Conservation (phyloP, 2,888 invertebrate species). For the Heteropelma amictum region DNA sequence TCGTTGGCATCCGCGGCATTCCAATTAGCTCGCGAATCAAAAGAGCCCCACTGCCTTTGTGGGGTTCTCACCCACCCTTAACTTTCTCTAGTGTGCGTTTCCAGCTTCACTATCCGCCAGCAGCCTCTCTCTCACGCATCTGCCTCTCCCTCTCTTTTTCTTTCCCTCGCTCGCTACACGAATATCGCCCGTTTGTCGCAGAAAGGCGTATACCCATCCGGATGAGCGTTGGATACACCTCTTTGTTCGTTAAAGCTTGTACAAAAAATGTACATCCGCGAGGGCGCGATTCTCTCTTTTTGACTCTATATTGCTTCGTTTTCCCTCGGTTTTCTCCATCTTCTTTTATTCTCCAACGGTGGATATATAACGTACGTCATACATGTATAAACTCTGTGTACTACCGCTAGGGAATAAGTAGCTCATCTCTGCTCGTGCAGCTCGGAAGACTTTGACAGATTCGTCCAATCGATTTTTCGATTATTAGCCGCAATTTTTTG, state of each 20-base stretch:
- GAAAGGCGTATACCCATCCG: background rate
- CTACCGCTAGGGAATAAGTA: too few relatives aligned
- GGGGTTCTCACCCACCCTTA: constrained; percentile 72
- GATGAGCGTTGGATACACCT: background rate
- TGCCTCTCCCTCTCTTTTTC: constrained; percentile 37
- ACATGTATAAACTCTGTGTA: too few relatives aligned
- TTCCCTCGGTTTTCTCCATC: constrained; percentile 31
- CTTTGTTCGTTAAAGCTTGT: background rate
- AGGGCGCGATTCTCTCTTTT: constrained; percentile 17
- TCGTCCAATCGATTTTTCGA: background rate
- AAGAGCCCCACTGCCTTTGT: constrained; percentile 77
- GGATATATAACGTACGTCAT: background rate
- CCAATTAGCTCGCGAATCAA: constrained; percentile 78
- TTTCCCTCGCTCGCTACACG: constrained; percentile 38
- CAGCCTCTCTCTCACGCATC: constrained; percentile 44
- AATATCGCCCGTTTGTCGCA: background rate
- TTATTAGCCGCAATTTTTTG: too few relatives aligned
- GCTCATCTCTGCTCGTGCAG: background rate
- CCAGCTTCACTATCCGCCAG: constrained; percentile 41
- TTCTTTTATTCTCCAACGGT: background rate
- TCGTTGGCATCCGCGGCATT: constrained; percentile 77
- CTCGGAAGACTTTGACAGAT: background rate
- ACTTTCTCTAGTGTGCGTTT: constrained; percentile 40
- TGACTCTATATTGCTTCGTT: constrained; percentile 24
- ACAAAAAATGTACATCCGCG: too few relatives aligned